Evolutionary conservation across 2,797 vertebrate species (phyloP).

Genomic region (Megalops cyprinoides): DNA sequence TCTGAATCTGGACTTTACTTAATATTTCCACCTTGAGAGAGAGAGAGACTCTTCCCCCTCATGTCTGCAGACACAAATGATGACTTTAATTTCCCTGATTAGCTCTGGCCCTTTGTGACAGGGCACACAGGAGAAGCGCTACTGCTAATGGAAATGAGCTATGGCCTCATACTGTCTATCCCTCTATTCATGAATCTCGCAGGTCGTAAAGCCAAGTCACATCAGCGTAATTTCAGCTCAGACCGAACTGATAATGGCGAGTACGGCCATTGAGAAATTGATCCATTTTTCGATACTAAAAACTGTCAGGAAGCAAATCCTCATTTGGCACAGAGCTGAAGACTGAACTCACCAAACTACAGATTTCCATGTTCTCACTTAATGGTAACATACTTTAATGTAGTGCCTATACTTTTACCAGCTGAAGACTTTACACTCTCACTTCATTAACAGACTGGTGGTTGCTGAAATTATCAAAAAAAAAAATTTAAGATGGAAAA

Average conservation of each 20-base stretch:
- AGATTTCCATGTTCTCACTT: no score
- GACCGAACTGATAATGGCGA: constrained; percentile 37
- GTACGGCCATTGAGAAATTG: constrained; percentile 37
- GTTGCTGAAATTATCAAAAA: no score
- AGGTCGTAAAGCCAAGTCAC: constrained; percentile 40
- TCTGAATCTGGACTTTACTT: background rate
- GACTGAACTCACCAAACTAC: background rate
- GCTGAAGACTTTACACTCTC: background rate
- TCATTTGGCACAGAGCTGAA: background rate
- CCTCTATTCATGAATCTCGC: constrained; percentile 42
- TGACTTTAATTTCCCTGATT: constrained; percentile 20
- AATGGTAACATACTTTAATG: no score
- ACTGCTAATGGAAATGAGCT: constrained; percentile 49
- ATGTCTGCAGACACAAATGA: background rate
- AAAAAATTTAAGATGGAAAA: no score
- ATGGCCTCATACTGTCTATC: constrained; percentile 38
- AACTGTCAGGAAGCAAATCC: constrained; percentile 26
- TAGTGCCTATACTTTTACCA: background rate
- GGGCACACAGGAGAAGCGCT: constrained; percentile 44
- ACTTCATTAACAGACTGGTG: background rate
- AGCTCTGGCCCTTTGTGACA: constrained; percentile 37
- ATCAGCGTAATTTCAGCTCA: constrained; percentile 47
- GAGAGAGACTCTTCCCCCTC: constrained; percentile 3
- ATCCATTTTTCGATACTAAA: constrained; percentile 49
- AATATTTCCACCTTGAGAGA: constrained; percentile 4